Conservation (phyloP, 2,797 vertebrate genomes). For the Odontamblyopus lacepedii region DNA sequence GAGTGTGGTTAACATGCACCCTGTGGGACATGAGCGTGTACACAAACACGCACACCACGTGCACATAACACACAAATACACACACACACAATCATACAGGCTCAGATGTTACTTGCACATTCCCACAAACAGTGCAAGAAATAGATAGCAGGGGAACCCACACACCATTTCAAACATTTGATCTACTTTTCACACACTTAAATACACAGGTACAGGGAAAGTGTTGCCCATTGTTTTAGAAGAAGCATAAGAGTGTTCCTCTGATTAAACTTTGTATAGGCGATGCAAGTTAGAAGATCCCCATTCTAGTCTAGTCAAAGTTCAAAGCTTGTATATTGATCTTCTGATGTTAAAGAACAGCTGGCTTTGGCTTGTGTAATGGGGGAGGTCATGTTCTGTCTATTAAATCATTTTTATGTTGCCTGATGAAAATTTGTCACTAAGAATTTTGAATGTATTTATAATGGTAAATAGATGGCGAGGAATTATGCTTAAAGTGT, state of each 20-base stretch:
- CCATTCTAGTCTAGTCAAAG: constrained; percentile 10
- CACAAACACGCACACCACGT: constrained; percentile 9
- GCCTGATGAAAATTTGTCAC: constrained; percentile 36
- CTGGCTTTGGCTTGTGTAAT: constrained; percentile 14
- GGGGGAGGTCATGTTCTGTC: constrained; percentile 5
- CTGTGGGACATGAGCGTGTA: constrained; percentile 44
- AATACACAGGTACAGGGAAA: constrained; percentile 30
- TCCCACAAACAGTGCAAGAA: constrained; percentile 48
- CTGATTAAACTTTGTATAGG: background rate
- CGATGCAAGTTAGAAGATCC: constrained; percentile 3
- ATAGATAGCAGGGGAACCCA: constrained; percentile 61
- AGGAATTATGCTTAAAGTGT: no score
- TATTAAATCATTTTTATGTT: background rate
- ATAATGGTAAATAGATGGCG: background rate
- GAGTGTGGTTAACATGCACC: constrained; percentile 70
- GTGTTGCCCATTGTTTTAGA: constrained; percentile 31
- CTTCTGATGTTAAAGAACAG: constrained; percentile 15
- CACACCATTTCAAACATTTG: constrained; percentile 58
- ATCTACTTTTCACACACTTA: constrained; percentile 59
- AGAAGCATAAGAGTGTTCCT: background rate
- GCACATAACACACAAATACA: background rate
- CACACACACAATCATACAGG: constrained; percentile 2
- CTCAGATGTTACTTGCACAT: constrained; percentile 46
- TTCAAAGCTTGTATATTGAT: constrained; percentile 33
- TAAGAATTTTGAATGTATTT: background rate